These are phyloP conservation scores for Tetropium fuscum DNA, from an alignment of 2,888 invertebrate species.

Conservation along the genomic window DNA sequence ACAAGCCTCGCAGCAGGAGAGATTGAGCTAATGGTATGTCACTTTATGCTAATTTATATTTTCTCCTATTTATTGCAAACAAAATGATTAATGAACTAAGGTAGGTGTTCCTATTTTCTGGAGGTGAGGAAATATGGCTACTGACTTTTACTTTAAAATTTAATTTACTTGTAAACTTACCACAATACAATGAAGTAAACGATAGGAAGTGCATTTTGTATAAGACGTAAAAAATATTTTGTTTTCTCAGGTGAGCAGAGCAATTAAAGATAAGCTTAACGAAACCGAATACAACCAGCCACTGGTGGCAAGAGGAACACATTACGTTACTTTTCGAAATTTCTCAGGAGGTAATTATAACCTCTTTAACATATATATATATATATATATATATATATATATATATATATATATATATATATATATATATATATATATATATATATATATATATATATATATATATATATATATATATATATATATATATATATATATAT, in stretches of 20 bases:
- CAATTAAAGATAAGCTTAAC: slow-evolving; percentile 84
- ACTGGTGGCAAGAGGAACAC: slow-evolving; percentile 73
- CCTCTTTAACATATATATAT: too few relatives aligned
- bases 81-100: background rate
- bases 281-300: slow-evolving; percentile 78
- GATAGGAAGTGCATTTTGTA: too few relatives aligned
- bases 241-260: slow-evolving; percentile 69
- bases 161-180: slow-evolving; percentile 66
- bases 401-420: too few relatives aligned
- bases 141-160: background rate
- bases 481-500: too few relatives aligned
- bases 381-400: too few relatives aligned
- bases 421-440: too few relatives aligned
- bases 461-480: too few relatives aligned
- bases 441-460: too few relatives aligned
- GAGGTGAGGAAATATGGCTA: background rate
- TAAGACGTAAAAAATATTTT: too few relatives aligned
- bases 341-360: background rate
- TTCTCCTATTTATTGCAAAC: too few relatives aligned
- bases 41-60: too few relatives aligned
- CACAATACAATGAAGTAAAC: too few relatives aligned
- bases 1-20: slow-evolving; percentile 72
- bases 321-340: slow-evolving; percentile 42
- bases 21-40: slow-evolving; percentile 73
- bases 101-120: background rate